Evolutionary conservation across 92 coral and sea anemone genomes (phyloP).

Genomic region (Parazoanthus atlanticus): DNA sequence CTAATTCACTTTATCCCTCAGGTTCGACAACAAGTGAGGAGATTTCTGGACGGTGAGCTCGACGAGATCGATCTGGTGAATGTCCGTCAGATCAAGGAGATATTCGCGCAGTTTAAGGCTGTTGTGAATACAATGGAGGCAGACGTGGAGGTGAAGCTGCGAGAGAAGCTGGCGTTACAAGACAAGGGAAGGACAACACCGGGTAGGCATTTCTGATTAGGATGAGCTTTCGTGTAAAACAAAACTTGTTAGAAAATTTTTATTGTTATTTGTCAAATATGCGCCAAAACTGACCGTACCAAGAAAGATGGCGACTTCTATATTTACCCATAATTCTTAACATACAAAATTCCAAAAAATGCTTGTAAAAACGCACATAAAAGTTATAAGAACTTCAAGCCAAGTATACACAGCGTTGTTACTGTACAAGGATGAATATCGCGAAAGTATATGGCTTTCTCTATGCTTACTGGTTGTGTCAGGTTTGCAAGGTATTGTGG

Average conservation of each 20-base stretch:
- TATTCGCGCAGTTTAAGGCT: slow-evolving; percentile 84
- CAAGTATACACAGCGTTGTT: too few species aligned
- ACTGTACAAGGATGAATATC: too few species aligned
- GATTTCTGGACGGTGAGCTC: slow-evolving; percentile 77
- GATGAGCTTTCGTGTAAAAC: background rate
- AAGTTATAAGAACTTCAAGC: too few species aligned
- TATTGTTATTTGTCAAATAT: background rate
- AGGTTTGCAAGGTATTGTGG: too few species aligned
- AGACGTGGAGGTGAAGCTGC: slow-evolving; percentile 82
- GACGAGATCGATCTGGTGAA: slow-evolving; percentile 94
- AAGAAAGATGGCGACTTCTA: too few species aligned
- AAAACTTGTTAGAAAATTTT: background rate
- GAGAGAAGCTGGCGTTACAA: slow-evolving; percentile 78
- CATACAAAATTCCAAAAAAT: too few species aligned
- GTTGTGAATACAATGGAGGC: slow-evolving; percentile 74
- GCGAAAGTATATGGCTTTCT: too few species aligned
- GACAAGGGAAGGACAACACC: slow-evolving; percentile 67
- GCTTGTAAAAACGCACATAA: too few species aligned
- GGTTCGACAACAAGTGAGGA: slow-evolving; percentile 83
- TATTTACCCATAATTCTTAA: too few species aligned
- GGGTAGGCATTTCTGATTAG: slow-evolving; percentile 30
- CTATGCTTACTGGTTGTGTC: too few species aligned
- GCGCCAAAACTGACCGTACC: too few species aligned
- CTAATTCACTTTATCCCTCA: background rate
- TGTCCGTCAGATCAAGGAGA: slow-evolving; percentile 95